A percentile compares a stretch with the other conserved stretches of the same genome.
These are phyloP conservation scores for Loris lydekkerianus DNA, from an alignment of 2,797 vertebrate genomes.

Conservation along the genomic window DNA sequence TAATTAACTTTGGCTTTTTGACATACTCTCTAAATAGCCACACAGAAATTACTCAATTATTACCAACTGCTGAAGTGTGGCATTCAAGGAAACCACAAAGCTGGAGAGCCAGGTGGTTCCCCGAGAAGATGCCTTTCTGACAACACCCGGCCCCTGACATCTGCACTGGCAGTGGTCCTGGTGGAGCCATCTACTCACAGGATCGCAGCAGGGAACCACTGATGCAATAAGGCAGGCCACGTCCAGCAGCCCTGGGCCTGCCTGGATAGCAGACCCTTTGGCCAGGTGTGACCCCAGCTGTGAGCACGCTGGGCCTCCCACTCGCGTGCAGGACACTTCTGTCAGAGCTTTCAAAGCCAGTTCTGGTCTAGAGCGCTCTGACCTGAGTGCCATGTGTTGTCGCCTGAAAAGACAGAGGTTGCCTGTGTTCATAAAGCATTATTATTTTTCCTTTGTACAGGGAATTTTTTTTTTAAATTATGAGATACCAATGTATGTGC, in stretches of 20 bases:
- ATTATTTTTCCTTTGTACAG: not conserved
- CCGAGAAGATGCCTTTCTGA: fast-evolving
- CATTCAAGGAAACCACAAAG: not conserved
- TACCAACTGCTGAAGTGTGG: not conserved
- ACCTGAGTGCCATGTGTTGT: not conserved
- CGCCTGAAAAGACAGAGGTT: not conserved
- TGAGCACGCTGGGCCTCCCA: no score
- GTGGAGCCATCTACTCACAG: no score
- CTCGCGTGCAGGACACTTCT: not conserved
- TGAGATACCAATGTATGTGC: not conserved
- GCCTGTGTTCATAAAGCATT: not conserved
- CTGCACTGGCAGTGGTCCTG: fast-evolving
- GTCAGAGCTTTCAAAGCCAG: not conserved
- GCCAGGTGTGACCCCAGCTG: not conserved
- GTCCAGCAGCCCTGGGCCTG: not conserved
- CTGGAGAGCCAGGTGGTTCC: not conserved
- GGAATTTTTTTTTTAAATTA: not conserved
- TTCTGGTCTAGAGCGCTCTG: no score
- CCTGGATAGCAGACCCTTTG: not conserved
- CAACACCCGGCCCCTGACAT: not conserved
- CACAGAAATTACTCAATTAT: not conserved
- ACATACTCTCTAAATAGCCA: not conserved
- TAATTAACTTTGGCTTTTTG: constrained; percentile 18
- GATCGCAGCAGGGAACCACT: no score
- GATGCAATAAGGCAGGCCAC: fast-evolving